phyloP scores from a whole-genome alignment of 1,140 invertebrate species.

The Monochamus saltuarius region DNA sequence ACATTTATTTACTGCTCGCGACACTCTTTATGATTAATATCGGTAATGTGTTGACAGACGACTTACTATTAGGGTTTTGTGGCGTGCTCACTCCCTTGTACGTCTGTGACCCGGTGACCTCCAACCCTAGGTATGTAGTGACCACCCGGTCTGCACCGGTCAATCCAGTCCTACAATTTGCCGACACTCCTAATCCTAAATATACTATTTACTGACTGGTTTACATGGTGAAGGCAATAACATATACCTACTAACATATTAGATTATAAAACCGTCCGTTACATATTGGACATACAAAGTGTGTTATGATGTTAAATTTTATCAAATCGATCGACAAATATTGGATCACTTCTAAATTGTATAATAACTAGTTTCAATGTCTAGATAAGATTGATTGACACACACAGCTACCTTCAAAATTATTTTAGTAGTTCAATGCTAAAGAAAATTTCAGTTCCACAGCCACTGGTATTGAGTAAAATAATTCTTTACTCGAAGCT shows the following conservation, averaged over 20 bases:
- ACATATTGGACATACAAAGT: neutral
- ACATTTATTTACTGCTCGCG: conserved; percentile 1
- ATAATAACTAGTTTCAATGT: neutral
- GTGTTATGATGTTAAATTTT: neutral
- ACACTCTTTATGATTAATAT: conserved; percentile 50
- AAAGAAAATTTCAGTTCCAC: too few species aligned
- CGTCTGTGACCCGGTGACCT: conserved; percentile 38
- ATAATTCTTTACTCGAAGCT: too few species aligned
- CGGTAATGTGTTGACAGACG: conserved; percentile 51
- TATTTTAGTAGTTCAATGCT: too few species aligned
- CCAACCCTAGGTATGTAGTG: conserved; percentile 38
- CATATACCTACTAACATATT: neutral
- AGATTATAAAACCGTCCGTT: neutral
- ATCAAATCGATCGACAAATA: neutral
- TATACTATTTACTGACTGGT: neutral
- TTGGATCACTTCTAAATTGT: neutral
- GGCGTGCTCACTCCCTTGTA: conserved; percentile 52
- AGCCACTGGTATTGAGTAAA: too few species aligned
- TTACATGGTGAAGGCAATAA: neutral
- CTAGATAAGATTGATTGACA: too few species aligned
- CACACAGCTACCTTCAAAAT: too few species aligned
- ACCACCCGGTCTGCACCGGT: conserved; percentile 29
- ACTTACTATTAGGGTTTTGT: conserved; percentile 51
- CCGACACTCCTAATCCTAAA: conserved; percentile 24
- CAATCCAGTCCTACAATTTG: conserved; percentile 36